Conservation (phyloP, 2,888 invertebrate genomes). For the Ryuthela nishihirai region DNA sequence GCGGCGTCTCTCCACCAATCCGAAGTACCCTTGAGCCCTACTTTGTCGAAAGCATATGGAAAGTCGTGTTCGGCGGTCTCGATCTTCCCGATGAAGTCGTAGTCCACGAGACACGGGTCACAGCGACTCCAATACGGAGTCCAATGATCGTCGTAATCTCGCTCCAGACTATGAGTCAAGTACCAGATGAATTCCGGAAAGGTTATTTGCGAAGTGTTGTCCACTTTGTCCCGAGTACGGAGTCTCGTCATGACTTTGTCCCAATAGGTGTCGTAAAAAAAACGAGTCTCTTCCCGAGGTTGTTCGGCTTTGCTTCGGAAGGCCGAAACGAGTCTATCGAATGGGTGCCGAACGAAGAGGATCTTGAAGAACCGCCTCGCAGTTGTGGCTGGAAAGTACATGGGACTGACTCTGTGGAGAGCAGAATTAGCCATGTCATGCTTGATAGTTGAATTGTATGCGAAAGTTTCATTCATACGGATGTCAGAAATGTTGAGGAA, state of each 20-base stretch:
- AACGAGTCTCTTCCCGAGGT: slow-evolving; percentile 22
- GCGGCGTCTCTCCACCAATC: slow-evolving; percentile 11
- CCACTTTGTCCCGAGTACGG: slow-evolving; percentile 4
- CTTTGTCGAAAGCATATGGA: slow-evolving; percentile 14
- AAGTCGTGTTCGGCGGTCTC: slow-evolving; percentile 54
- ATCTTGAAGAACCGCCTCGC: slow-evolving; percentile 37
- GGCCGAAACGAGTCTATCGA: slow-evolving; percentile 40
- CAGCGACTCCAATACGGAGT: slow-evolving; percentile 79
- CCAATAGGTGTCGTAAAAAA: slow-evolving; percentile 37
- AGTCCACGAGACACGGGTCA: slow-evolving; percentile 62
- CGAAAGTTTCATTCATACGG: neutral
- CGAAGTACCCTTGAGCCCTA: slow-evolving; percentile 4
- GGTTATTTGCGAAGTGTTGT: slow-evolving; percentile 55
- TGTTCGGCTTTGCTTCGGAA: slow-evolving; percentile 40
- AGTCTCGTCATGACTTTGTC: slow-evolving; percentile 25
- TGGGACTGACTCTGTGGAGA: slow-evolving; percentile 36
- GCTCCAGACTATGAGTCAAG: slow-evolving; percentile 66
- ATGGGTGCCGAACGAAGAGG: slow-evolving; percentile 42
- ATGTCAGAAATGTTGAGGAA: slow-evolving; percentile 31
- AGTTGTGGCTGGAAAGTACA: slow-evolving; percentile 30
- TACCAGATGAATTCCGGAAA: slow-evolving; percentile 78
- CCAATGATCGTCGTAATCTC: slow-evolving; percentile 78
- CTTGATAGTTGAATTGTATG: slow-evolving; percentile 21
- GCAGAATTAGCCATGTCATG: slow-evolving; percentile 36
- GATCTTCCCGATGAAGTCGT: slow-evolving; percentile 45